Percentiles rank a stretch among this genome's conserved stretches.
These are phyloP conservation scores for Trissolcus brochymenae DNA, from an alignment of 2,888 invertebrate genomes.

Conservation along the genomic window DNA sequence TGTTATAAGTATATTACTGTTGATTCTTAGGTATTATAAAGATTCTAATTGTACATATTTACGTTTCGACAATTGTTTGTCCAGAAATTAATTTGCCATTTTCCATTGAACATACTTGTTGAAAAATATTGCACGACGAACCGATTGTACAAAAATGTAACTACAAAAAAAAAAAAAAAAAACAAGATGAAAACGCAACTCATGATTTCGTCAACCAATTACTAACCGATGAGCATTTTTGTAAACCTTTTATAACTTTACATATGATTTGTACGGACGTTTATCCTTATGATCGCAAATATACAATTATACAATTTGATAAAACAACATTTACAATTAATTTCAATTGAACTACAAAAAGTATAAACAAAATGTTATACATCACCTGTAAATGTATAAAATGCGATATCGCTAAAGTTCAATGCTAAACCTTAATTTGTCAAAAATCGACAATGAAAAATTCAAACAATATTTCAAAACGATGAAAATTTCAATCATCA, in stretches of 20 bases:
- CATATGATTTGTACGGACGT: conserved; percentile 36
- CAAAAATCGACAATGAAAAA: conserved; percentile 13
- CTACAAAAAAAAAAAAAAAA: too few species aligned
- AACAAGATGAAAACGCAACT: not conserved
- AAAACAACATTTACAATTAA: conserved; percentile 39
- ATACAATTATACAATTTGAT: conserved; percentile 44
- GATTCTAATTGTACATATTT: conserved; percentile 27
- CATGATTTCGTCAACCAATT: conserved; percentile 13
- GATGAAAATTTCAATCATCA: not conserved
- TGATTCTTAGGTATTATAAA: conserved; percentile 33
- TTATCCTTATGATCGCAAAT: conserved; percentile 15
- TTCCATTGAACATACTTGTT: not conserved
- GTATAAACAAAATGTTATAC: conserved; percentile 31
- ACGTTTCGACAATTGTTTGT: conserved; percentile 28
- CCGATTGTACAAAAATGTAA: conserved; percentile 11
- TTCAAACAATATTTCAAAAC: conserved; percentile 4
- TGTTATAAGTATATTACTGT: conserved; percentile 27
- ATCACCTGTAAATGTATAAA: conserved; percentile 14
- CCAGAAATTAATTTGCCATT: not conserved
- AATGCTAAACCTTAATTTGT: conserved; percentile 34
- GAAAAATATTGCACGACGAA: not conserved
- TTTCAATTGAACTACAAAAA: conserved; percentile 24
- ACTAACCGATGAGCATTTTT: conserved; percentile 22
- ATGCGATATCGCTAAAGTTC: conserved; percentile 12
- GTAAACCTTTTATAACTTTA: conserved; percentile 36